A percentile compares a stretch with the other conserved stretches of the same genome.
These are phyloP conservation scores for Heteromormyrus szaboi DNA, from an alignment of 2,797 vertebrate genomes.

Conservation along the genomic window DNA sequence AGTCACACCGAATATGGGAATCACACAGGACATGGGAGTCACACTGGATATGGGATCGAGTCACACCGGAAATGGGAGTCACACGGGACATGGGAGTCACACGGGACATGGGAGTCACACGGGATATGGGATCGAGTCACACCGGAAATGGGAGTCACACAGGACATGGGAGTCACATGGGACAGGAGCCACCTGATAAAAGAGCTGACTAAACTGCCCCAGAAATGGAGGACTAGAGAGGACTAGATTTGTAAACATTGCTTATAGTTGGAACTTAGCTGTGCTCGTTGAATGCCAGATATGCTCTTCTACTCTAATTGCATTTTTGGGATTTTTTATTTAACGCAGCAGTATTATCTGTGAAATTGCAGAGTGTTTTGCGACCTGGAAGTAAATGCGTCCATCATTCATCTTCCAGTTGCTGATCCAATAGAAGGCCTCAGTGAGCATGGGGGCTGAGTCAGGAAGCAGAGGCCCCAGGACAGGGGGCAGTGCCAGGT, in stretches of 20 bases:
- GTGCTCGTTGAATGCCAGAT: not conserved
- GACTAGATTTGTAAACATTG: not conserved
- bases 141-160: not conserved
- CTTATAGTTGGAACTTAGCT: not conserved
- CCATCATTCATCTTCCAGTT: not conserved
- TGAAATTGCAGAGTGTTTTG: not conserved
- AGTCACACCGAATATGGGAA: too few species aligned
- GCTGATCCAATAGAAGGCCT: not conserved
- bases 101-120: not conserved
- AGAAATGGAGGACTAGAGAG: not conserved
- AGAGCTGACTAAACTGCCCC: not conserved
- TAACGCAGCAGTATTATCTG: not conserved
- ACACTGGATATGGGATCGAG: too few species aligned
- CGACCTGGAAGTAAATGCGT: not conserved
- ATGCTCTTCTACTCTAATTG: not conserved
- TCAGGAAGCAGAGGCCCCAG: too few species aligned
- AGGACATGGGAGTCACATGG: not conserved
- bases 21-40: too few species aligned
- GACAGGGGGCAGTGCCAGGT: not conserved
- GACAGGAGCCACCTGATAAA: not conserved
- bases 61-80: too few species aligned
- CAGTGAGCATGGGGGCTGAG: not conserved
- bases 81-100: not conserved
- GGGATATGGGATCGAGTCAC: too few species aligned
- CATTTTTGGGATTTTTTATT: not conserved